Conservation (phyloP, 2,113 vertebrate species). For the Mormyrus iriodes region DNA sequence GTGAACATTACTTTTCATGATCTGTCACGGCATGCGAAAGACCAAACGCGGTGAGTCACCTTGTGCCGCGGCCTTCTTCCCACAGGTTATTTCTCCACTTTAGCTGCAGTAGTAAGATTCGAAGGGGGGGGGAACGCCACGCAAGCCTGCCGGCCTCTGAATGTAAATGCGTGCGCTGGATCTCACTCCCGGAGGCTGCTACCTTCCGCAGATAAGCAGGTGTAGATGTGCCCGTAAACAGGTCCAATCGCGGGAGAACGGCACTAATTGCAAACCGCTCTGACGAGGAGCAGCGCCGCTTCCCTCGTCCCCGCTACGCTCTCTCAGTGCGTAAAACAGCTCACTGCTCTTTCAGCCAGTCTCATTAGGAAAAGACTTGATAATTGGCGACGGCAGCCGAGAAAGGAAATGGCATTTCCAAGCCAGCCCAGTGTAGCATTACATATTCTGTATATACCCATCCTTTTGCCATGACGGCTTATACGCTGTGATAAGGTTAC, state of each 20-base stretch:
- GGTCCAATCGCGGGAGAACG: not conserved
- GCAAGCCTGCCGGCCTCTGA: not conserved
- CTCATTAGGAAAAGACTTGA: not conserved
- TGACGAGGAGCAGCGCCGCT: not conserved
- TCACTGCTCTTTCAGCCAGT: not conserved
- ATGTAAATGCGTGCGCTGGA: not conserved
- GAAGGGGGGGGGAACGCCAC: not conserved
- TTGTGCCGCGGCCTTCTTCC: not conserved
- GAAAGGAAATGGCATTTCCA: conserved; percentile 2
- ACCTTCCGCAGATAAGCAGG: not conserved
- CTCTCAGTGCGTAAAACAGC: not conserved
- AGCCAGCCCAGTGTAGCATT: not conserved
- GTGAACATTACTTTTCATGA: not conserved
- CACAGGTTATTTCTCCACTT: not conserved
- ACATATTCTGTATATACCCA: not conserved
- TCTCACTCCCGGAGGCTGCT: not conserved
- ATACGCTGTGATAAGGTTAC: not conserved
- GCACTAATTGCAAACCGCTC: not conserved
- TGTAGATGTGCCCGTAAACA: not conserved
- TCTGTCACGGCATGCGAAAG: not conserved
- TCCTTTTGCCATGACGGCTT: not conserved
- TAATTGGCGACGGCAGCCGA: not conserved
- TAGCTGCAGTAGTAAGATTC: not conserved
- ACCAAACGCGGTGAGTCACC: not conserved
- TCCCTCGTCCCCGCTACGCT: not conserved